Evolutionary conservation across 30 jellyfish, hydroid and myxozoan genomes (phyloP).

Genomic region (Aurelia sp.): DNA sequence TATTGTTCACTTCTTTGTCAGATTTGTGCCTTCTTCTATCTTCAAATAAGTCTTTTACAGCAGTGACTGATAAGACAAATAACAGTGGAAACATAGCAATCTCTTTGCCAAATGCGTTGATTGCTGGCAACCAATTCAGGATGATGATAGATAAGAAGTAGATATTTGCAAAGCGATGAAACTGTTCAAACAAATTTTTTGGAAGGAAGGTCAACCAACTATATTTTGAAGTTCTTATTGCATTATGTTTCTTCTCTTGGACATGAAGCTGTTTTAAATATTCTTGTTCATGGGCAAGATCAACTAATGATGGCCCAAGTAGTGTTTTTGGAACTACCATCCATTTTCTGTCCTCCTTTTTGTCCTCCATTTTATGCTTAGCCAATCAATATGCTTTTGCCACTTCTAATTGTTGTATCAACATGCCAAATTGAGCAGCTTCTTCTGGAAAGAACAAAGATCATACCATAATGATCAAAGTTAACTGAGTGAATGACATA

Average conservation of each 20-base stretch:
- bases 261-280: conserved; percentile 15
- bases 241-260: conserved; percentile 65
- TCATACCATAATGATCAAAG: no score
- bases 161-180: conserved; percentile 94
- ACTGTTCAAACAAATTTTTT: conserved; percentile 93
- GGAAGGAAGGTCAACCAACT: conserved; percentile 91
- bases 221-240: conserved; percentile 90
- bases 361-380: conserved; percentile 24
- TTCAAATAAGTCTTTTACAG: conserved; percentile 91
- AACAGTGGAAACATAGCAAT: conserved; percentile 97
- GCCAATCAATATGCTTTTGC: no score
- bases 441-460: no score
- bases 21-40: conserved; percentile 91
- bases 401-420: no score
- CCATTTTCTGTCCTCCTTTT: conserved; percentile 28
- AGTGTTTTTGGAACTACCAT: conserved; percentile 62
- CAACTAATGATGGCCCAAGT: background rate
- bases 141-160: conserved; percentile 82
- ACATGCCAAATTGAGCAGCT: no score
- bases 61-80: conserved; percentile 96
- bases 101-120: conserved; percentile 98
- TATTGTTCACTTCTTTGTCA: conserved; percentile 78
- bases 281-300: conserved; percentile 8
- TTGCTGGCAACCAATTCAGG: conserved; percentile 95
- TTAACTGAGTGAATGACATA: no score